These are phyloP conservation scores for Hestina assimilis DNA, from an alignment of 1,140 invertebrate genomes.

Conservation along the genomic window DNA sequence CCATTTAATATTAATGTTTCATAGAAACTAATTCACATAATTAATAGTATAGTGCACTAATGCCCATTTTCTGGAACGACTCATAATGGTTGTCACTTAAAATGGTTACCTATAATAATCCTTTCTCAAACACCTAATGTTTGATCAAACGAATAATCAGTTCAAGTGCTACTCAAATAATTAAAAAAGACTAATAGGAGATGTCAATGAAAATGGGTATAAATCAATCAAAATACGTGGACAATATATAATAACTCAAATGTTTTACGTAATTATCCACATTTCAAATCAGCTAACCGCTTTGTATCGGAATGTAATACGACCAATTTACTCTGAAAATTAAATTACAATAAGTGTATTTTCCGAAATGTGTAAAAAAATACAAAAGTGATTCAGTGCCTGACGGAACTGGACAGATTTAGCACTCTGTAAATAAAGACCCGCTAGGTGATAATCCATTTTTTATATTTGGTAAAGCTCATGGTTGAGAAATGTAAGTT, in stretches of 20 bases:
- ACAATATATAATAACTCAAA: not conserved
- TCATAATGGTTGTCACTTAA: no score
- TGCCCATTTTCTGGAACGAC: no score
- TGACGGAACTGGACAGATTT: conserved; percentile 3
- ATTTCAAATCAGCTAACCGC: not conserved
- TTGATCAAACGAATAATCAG: no score
- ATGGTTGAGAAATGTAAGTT: conserved; percentile 59
- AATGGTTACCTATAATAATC: no score
- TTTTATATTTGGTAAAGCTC: conserved; percentile 45
- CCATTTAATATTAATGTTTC: conserved; percentile 53
- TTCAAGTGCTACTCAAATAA: no score
- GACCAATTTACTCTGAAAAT: conserved; percentile 13
- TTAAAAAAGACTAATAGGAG: no score
- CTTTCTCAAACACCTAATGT: no score
- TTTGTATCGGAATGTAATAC: conserved; percentile 12
- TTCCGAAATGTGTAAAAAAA: conserved; percentile 12
- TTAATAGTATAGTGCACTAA: conserved; percentile 25
- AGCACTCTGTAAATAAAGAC: conserved; percentile 29
- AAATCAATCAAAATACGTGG: not conserved
- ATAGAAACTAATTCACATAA: conserved; percentile 47
- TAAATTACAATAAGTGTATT: conserved; percentile 14
- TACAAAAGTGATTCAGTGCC: conserved; percentile 15
- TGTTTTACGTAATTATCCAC: not conserved
- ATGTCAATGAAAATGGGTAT: no score
- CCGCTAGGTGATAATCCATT: conserved; percentile 17